Conservation (phyloP, 2,888 invertebrate genomes). For the Philonicus albiceps region DNA sequence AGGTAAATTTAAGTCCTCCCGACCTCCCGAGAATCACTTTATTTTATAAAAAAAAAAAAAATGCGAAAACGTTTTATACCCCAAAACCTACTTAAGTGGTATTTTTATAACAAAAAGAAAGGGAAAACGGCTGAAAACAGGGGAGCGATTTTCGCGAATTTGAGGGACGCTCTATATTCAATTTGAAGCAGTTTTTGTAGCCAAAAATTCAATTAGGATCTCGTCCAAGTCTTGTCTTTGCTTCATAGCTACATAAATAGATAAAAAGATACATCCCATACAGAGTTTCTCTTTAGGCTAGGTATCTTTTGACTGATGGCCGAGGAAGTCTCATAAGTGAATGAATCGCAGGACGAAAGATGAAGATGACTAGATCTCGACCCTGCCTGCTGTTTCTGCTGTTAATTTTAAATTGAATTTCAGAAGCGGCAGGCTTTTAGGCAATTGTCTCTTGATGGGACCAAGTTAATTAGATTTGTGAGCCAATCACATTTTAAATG, state of each 20-base stretch:
- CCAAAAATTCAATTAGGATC: slow-evolving; percentile 11
- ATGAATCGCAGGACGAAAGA: background rate
- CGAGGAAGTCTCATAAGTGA: slow-evolving; percentile 6
- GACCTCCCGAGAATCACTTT: background rate
- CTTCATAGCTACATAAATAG: background rate
- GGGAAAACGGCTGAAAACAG: background rate
- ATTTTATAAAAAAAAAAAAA: background rate
- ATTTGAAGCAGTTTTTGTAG: background rate
- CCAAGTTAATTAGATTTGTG: background rate
- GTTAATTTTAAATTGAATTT: background rate
- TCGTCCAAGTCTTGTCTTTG: background rate
- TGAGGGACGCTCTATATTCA: background rate
- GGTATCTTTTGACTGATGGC: background rate
- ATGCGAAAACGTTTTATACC: background rate
- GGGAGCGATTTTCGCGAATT: background rate
- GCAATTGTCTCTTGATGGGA: background rate
- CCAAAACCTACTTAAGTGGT: background rate
- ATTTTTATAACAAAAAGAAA: background rate
- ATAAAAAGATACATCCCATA: background rate
- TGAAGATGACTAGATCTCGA: background rate
- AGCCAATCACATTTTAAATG: background rate
- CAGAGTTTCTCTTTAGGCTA: background rate
- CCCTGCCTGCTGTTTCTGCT: background rate
- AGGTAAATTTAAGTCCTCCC: slow-evolving; percentile 64
- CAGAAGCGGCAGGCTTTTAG: background rate